Percentiles rank a stretch among this genome's conserved stretches.
These are phyloP conservation scores for Belonocnema kinseyi DNA, from an alignment of 1,140 invertebrate genomes.

Conservation along the genomic window DNA sequence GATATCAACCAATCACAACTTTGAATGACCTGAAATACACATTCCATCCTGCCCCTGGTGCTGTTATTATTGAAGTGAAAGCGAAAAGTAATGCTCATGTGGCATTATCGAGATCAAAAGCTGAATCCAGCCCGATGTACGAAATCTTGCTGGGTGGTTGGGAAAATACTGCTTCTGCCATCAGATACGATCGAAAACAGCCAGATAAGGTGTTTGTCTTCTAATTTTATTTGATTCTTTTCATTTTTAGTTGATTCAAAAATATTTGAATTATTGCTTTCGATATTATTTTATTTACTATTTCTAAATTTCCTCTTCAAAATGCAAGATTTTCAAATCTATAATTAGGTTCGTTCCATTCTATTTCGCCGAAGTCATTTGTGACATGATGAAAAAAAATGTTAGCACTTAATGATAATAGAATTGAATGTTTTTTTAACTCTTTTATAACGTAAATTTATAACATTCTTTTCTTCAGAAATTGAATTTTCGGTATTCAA, in stretches of 20 bases:
- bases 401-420: no score
- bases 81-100: conserved; percentile 80
- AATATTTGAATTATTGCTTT: background rate
- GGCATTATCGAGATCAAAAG: conserved; percentile 73
- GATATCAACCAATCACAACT: no score
- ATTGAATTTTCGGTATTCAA: no score
- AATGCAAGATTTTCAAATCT: background rate
- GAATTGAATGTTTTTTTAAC: no score
- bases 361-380: no score
- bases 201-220: background rate
- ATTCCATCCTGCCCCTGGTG: no score
- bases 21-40: no score
- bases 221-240: background rate
- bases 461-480: no score
- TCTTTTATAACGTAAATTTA: no score
- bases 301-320: background rate
- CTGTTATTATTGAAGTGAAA: conserved; percentile 74
- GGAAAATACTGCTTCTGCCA: conserved; percentile 79
- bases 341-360: no score
- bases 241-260: background rate
- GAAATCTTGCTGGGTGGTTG: conserved; percentile 74
- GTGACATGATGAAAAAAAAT: no score
- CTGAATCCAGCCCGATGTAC: conserved; percentile 35
- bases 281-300: background rate
- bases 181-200: conserved; percentile 77